These are phyloP conservation scores for Simalia tracyae DNA, from an alignment of 2,797 vertebrate genomes.

Conservation along the genomic window DNA sequence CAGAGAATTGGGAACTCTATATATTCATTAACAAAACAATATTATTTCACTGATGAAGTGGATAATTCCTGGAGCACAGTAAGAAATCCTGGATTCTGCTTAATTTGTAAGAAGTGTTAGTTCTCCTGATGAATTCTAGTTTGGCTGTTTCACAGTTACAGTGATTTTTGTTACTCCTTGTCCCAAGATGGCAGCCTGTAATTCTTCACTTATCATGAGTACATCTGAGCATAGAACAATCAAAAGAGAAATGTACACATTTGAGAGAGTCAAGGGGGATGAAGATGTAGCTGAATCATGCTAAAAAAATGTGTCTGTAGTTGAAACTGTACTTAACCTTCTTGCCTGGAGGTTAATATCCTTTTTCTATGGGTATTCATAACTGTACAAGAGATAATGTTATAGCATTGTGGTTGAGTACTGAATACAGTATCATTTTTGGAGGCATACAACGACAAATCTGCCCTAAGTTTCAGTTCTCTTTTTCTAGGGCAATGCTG, in stretches of 20 bases:
- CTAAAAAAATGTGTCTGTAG: neutral
- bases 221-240: neutral
- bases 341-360: neutral
- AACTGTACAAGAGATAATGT: neutral
- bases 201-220: neutral
- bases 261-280: neutral
- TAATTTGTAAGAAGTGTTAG: neutral
- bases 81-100: neutral
- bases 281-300: neutral
- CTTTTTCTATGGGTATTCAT: neutral
- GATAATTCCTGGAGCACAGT: neutral
- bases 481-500: no score
- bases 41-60: neutral
- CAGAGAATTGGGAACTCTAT: neutral
- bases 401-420: neutral
- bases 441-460: neutral
- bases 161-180: neutral
- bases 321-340: neutral
- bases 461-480: no score
- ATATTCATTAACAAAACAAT: neutral
- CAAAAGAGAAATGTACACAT: neutral
- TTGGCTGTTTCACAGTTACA: neutral
- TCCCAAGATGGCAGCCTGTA: neutral
- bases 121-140: neutral
- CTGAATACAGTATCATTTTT: neutral